Evolutionary conservation across 2,113 vertebrate species (phyloP), one percentile per base, ranked within the genome.

Genomic region (Stomatorhinus ivindoensis): DNA sequence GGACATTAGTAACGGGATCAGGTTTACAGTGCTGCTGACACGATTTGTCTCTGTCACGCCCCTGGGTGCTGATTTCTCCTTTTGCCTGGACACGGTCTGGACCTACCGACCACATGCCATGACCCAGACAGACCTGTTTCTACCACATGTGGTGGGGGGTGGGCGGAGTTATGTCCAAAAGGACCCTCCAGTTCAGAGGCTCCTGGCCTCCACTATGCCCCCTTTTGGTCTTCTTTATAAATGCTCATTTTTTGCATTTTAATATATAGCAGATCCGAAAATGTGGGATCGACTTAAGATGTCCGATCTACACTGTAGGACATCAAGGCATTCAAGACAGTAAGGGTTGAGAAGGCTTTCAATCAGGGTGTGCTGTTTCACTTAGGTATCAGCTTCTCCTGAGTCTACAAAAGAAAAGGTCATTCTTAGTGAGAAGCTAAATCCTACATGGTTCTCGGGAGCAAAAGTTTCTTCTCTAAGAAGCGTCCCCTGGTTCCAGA

Each of bases 401-500:
- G 35, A 21, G 73, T 39, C 31, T 31, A 76, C 69, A 39, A 39
- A 76, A 35, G 69, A 76, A 55, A 76, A 17, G 35, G 31, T 39
- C 69, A 39, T 35, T 76, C 69, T 76, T 39, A 17, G 44, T 84
- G 44, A n/a, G 82, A 44, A 84, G 44, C 19, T 47, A 84, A 84
- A 46, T 9, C n/a, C 2, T 21, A 44, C 42, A 3, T 39, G 82
- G 19, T 47, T 44, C 35, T 46, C 82, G n/a, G 44, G 24, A 84
- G 24, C 19, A n/a, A 24, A 47, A 13, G 19, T 84, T 84, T 47
- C 39, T 19, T 84, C 19, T 44, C 15, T 82, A 8, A 42, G 76
- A 76, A 83, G 82, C 39, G 50, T 90, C 92, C 58, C 17, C 50
- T 27, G 91, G 92, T 89, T 90, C 92, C 91, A 92, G 53, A 27